Conservation (phyloP, 2,888 invertebrate genomes). For the Apamea anceps region DNA sequence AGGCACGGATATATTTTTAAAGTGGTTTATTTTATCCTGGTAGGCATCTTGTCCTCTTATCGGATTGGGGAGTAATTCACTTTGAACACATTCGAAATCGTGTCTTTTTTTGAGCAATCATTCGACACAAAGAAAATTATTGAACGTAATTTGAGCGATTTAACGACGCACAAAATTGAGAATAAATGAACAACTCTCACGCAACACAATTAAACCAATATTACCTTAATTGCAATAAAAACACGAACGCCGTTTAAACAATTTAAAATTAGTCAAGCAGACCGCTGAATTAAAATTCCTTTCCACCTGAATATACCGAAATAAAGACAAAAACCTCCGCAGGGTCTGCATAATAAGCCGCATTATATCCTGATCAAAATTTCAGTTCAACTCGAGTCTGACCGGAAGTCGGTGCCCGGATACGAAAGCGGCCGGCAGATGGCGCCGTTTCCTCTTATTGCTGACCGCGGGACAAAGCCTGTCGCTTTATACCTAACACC, state of each 20-base stretch:
- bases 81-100: neutral
- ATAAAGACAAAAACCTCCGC: constrained; percentile 56
- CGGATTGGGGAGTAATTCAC: neutral
- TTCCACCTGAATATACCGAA: constrained; percentile 52
- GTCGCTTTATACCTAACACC: constrained; percentile 76
- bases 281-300: constrained; percentile 31
- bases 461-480: constrained; percentile 86
- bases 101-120: constrained; percentile 11
- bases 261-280: constrained; percentile 28
- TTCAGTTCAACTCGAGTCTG: constrained; percentile 74
- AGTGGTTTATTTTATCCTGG: neutral
- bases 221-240: constrained; percentile 44
- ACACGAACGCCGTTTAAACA: constrained; percentile 35
- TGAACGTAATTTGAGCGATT: neutral
- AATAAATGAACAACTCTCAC: constrained; percentile 2
- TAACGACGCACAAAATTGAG: neutral
- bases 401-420: constrained; percentile 81
- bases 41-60: neutral
- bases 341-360: constrained; percentile 79
- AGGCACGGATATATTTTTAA: neutral
- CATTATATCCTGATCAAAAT: constrained; percentile 85
- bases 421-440: constrained; percentile 84
- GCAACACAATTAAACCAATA: constrained; percentile 35
- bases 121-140: constrained; percentile 1
- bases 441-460: constrained; percentile 87